Base-by-base conservation (phyloP, 1,140 invertebrate species). In the Eulimnadia texana region DNA sequence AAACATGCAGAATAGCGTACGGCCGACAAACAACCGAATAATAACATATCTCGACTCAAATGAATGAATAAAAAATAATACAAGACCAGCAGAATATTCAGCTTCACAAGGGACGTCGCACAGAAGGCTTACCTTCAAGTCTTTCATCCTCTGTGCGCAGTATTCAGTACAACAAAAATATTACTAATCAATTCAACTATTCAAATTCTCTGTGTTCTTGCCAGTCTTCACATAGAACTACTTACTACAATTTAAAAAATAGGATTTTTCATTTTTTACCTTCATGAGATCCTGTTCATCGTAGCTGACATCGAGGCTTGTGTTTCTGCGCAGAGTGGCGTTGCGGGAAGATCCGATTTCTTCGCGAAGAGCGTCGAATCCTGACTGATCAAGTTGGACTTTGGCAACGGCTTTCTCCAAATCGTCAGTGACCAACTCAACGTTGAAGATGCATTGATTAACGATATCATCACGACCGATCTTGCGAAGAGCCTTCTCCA, bases 381-480 rank as follows among this genome's bases (percentile, higher is more conserved):
- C 84, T 68, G 84, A 83, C 67, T 86, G 84, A 72, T 86, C 84
- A 56, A 88, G 76, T 66, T 83, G 79, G 42, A 82, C 80, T 71
- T 84, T 84, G 3, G 86, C 86, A 20, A 87, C 78, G 25, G 83
- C 84, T 72, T 82, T 82, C 69, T 91, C 88, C 54, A 85, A 79
- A 67, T 86, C 86, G 68, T 90, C 78, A 19, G 78, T 78, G 13
- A 80, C 75, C 19, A 72, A 69, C 63, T 78, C 84, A 16, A 90
- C 80, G 68, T 90, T 89, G 67, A 88, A 89, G 68, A 91, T 88
- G 72, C 93, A 93, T 64, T 88, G 86, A 60, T 83, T 83, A 64
- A 96, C 88, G 50, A 97, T 93, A 70, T 98, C 93, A 64, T 79
- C 78, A 58, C 93, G 80, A 54, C 85, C 85, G 60, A 97, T 95